Conservation (phyloP, 2,797 vertebrate genomes). For the Phoebastria nigripes region DNA sequence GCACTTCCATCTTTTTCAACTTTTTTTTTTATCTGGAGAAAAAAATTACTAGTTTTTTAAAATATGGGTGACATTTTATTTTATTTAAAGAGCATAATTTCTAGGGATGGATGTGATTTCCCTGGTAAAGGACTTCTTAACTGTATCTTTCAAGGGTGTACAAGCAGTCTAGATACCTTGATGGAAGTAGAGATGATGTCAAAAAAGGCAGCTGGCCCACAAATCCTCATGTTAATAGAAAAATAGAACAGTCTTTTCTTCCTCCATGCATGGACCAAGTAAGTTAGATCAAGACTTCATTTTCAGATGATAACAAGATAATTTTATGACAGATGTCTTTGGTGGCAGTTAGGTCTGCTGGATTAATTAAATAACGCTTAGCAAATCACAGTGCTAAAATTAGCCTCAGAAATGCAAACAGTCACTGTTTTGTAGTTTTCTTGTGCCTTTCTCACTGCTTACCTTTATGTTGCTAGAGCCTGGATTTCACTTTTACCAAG, state of each 20-base stretch:
- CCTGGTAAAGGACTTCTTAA: neutral
- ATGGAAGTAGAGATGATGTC: neutral
- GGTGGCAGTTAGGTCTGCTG: neutral
- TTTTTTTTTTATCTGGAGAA: neutral
- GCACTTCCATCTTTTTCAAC: neutral
- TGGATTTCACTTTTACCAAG: neutral
- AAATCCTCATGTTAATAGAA: neutral
- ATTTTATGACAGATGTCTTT: neutral
- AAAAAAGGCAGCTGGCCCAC: neutral
- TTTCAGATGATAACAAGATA: neutral
- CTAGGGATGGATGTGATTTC: neutral
- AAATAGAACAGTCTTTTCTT: neutral
- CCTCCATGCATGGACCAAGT: neutral
- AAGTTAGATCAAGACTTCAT: neutral
- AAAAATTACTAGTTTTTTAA: neutral
- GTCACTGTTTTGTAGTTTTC: neutral
- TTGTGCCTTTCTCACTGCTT: neutral
- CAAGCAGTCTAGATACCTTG: neutral
- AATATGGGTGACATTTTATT: neutral
- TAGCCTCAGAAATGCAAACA: neutral
- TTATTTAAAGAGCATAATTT: neutral
- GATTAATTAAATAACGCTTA: neutral
- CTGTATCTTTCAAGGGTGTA: neutral
- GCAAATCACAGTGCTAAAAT: neutral
- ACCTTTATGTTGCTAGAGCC: neutral